Evolutionary conservation across 2,113 vertebrate genomes (phyloP), one percentile per base, ranked within the genome.

Genomic region (Cephalopholis sonnerati): DNA sequence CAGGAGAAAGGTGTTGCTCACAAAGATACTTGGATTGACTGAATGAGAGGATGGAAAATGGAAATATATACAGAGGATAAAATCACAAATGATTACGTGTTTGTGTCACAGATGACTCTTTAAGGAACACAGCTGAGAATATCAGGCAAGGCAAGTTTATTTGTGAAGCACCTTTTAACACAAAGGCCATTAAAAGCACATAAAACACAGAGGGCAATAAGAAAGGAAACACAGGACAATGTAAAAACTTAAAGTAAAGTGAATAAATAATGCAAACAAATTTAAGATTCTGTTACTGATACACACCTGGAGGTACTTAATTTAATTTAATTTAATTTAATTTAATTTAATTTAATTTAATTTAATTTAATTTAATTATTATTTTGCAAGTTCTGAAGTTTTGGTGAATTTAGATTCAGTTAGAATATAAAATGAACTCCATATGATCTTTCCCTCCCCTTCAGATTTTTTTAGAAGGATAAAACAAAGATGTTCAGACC

Each of bases 401-500:
- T 27, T 29, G 9, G 16, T 54, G 2, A 57, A 58, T 57, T 18
- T 18, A 51, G 7, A 29, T 36, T 44, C 2, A 16, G 36, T 36
- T 0, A 36, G 1, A 10, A 55, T 41, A 65, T 71, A 2, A 11
- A 58, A 44, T 65, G 12, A 9, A 32, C 29, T n/a, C 16, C 51
- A 1, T 18, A 22, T 61, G 4, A 61, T 65, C 11, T 48, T 50
- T 77, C 4, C 11, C 25, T 85, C 63, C n/a, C 63, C 1, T 62
- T 27, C 66, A 89, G 86, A 41, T 79, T 64, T 18, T 59, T 65
- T 9, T 16, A 5, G 20, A 77, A 44, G 13, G 54, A 20, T 20
- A 84, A 87, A 84, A 93, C 93, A 91, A 83, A 61, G 74, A 64
- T 77, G 18, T 67, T 61, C 62, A 58, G 20, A 74, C 2, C 32